Base-by-base conservation (phyloP, 2,797 vertebrate species). In the Allobates femoralis region DNA sequence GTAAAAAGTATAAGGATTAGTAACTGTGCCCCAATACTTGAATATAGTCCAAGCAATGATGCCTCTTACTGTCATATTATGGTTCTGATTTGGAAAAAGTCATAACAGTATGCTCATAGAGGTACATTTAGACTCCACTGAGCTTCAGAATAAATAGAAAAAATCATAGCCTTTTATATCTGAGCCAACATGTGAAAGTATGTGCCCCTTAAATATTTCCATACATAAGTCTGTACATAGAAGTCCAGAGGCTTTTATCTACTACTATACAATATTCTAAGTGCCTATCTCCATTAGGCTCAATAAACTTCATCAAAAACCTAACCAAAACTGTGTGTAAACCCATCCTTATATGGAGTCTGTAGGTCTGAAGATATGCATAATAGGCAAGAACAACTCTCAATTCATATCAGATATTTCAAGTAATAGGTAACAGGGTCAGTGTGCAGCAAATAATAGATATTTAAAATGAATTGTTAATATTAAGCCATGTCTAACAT, bases 401-500 rank as follows among this genome's bases (percentile, higher is more conserved):
- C 55, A n/a, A 55, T 60, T 79, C n/a, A 58, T 55, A 51, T 56
- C 28, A 78, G 2, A 12, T 55, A 79, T 60, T 76, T 58, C 55
- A 60, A 79, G 55, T 37, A 37, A 58, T 21, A 23, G 18, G 55
- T 11, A 26, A 3, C 18, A 34, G 30, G 30, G 51, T 12, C 10
- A 37, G 15, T 16, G 30, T 60, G 3, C 28, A 34, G 5, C 26
- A 14, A 4, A 37, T 34, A 58, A 58, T 23, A 34, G 2, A 78
- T 21, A 32, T 23, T 16, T n/a, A 10, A 79, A 37, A 62, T 58
- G 8, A 41, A 16, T n/a, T 79, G 30, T 56, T 21, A 37, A 12
- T 79, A 18, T 58, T 75, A 46, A 11, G 15, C 12, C 19, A 37
- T 46, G 8, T 15, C 1, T 50, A 10, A 2, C 53, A 84, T 96